Conservation (phyloP, 2,888 invertebrate species). For the Hipparchia semele region DNA sequence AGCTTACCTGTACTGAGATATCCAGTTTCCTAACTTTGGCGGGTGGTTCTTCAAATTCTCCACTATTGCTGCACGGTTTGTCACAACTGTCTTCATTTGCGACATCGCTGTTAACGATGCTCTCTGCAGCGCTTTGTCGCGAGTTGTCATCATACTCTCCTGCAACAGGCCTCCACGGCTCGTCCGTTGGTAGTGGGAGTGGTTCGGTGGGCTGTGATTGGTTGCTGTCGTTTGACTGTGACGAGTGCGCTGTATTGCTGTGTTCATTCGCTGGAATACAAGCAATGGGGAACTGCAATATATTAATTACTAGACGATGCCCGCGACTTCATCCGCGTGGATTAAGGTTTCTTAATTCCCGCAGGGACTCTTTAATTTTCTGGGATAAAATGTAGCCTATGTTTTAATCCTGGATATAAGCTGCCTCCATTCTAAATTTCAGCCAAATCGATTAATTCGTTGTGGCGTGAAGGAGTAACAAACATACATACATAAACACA, state of each 20-base stretch:
- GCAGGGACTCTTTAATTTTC: no score
- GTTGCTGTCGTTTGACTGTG: background rate
- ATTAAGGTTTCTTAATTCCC: no score
- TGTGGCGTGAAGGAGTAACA: no score
- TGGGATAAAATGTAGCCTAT: no score
- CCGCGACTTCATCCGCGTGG: no score
- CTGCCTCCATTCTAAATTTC: no score
- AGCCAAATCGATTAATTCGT: no score
- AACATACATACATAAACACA: no score
- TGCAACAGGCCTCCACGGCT: background rate
- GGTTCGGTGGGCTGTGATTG: background rate
- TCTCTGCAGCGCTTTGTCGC: background rate
- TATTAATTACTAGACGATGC: no score
- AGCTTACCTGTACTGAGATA: constrained; percentile 44
- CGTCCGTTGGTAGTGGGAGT: background rate
- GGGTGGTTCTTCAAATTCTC: constrained; percentile 52
- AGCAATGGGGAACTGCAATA: background rate
- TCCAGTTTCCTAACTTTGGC: constrained; percentile 60
- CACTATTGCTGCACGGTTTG: background rate
- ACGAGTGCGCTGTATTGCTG: background rate
- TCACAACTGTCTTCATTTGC: background rate
- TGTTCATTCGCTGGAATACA: background rate
- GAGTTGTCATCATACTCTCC: background rate
- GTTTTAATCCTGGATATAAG: no score
- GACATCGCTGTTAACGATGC: background rate